A percentile compares a stretch with the other conserved stretches of the same genome.
Conservation (phyloP, 2,888 invertebrate species). For the Acronicta leporina region DNA sequence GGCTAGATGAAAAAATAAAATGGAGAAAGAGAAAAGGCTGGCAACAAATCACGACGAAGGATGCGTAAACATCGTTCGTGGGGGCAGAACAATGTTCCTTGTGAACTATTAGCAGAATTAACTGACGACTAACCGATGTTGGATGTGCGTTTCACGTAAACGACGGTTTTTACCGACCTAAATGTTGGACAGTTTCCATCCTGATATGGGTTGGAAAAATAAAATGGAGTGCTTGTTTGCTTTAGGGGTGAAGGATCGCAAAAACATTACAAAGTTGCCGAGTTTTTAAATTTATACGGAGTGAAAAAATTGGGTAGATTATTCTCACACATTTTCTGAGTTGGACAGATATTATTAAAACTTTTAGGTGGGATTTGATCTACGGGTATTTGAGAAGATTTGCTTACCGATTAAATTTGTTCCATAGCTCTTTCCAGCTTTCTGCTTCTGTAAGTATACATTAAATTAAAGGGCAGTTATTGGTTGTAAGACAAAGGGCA, state of each 20-base stretch:
- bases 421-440: too few species aligned
- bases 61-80: slow-evolving; percentile 69
- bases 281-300: slow-evolving; percentile 32
- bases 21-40: slow-evolving; percentile 68
- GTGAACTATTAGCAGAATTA: slow-evolving; percentile 59
- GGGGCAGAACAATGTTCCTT: slow-evolving; percentile 58
- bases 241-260: slow-evolving; percentile 11
- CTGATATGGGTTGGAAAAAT: slow-evolving; percentile 34
- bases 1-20: slow-evolving; percentile 58
- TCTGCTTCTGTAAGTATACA: neutral
- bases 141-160: slow-evolving; percentile 34
- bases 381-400: neutral
- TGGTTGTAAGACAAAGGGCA: too few species aligned
- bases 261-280: slow-evolving; percentile 13
- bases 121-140: slow-evolving; percentile 41
- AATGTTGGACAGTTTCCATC: slow-evolving; percentile 44
- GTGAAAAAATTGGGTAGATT: slow-evolving; percentile 11
- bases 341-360: neutral
- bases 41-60: slow-evolving; percentile 70
- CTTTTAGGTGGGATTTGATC: neutral
- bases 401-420: neutral
- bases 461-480: too few species aligned
- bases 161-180: slow-evolving; percentile 19
- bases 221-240: slow-evolving; percentile 31
- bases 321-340: neutral